These are phyloP conservation scores for Drosophila algonquin DNA, from an alignment of 2,888 invertebrate species.

Conservation along the genomic window DNA sequence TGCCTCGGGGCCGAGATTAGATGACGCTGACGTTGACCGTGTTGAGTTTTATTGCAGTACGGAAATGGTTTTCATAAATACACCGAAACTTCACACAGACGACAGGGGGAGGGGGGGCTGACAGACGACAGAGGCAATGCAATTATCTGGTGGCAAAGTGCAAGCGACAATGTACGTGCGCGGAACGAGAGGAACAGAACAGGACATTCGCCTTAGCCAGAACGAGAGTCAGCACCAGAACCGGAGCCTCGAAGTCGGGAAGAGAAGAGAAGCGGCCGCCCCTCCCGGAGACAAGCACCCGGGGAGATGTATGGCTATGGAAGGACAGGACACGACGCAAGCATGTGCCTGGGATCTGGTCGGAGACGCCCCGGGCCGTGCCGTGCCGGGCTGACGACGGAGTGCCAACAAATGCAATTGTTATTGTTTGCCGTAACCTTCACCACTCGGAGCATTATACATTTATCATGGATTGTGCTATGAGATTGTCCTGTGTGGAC, in stretches of 20 bases:
- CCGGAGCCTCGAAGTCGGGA: not conserved
- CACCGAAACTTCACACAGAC: conserved; percentile 42
- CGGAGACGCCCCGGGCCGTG: conserved; percentile 12
- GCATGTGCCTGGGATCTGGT: conserved; percentile 36
- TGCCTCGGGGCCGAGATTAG: conserved; percentile 68
- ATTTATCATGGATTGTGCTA: conserved; percentile 35
- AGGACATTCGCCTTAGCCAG: conserved; percentile 63
- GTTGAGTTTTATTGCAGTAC: conserved; percentile 71
- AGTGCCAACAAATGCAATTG: conserved; percentile 48
- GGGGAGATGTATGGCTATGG: conserved; percentile 19
- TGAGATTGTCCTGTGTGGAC: conserved; percentile 7
- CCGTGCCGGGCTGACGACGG: conserved; percentile 24
- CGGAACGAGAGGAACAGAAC: conserved; percentile 36
- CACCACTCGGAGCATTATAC: conserved; percentile 32
- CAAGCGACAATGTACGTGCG: conserved; percentile 59
- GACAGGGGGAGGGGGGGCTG: conserved; percentile 4
- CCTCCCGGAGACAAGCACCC: conserved; percentile 4
- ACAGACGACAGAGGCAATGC: conserved; percentile 55
- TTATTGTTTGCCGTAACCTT: conserved; percentile 50
- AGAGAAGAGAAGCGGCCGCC: not conserved
- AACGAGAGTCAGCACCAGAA: not conserved
- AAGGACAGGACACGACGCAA: conserved; percentile 39
- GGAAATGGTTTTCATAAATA: conserved; percentile 72
- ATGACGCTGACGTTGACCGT: conserved; percentile 59
- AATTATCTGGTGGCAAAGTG: conserved; percentile 71